Evolutionary conservation across 2,113 vertebrate species (phyloP).

Genomic region (Monarcha castaneiventris): DNA sequence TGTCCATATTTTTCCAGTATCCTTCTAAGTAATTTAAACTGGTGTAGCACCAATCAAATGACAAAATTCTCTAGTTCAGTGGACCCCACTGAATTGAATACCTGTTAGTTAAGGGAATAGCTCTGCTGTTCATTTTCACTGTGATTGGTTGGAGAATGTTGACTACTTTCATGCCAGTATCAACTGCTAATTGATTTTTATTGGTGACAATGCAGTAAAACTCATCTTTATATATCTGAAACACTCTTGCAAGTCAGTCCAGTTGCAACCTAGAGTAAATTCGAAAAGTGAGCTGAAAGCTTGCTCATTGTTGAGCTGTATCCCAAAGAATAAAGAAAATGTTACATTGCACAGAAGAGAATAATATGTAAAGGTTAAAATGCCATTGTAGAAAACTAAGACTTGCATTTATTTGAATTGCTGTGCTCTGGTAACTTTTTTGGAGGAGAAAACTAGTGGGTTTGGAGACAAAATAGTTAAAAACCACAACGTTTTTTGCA

Average conservation of each 20-base stretch:
- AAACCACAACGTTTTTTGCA: not conserved
- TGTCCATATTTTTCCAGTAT: not conserved
- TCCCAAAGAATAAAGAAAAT: not conserved
- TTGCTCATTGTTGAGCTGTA: not conserved
- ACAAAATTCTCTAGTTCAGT: not conserved
- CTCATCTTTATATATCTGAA: not conserved
- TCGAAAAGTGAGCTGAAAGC: not conserved
- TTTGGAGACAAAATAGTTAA: not conserved
- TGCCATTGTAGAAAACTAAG: not conserved
- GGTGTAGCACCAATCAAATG: not conserved
- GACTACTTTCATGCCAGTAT: not conserved
- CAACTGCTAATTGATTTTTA: not conserved
- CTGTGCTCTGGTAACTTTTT: not conserved
- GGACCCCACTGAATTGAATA: not conserved
- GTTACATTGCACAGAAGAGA: not conserved
- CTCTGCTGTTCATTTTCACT: not conserved
- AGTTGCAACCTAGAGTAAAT: not conserved
- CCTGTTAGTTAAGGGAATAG: slow-evolving; percentile 25
- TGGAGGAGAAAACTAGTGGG: not conserved
- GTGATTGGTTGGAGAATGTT: not conserved
- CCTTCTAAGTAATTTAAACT: not conserved
- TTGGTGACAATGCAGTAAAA: not conserved
- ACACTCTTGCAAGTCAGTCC: not conserved
- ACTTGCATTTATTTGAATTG: not conserved
- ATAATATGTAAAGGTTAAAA: not conserved